Base-by-base conservation (phyloP, 1,140 invertebrate genomes). In the Danaus melanippus region DNA sequence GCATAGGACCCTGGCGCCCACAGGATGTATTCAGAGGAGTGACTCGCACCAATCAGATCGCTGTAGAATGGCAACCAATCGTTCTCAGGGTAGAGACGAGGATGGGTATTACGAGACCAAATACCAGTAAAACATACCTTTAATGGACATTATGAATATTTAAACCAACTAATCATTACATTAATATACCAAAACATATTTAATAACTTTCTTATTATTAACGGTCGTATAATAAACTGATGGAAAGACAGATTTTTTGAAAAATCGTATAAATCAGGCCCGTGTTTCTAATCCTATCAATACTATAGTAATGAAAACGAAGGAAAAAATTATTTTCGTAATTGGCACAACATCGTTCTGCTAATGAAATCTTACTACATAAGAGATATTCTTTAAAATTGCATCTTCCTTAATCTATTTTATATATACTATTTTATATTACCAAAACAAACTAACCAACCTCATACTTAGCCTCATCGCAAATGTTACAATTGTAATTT, bases 391-490 rank as follows among this genome's bases (percentile, higher is more conserved):
- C 3, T 15, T 15, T 15, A 12, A 12, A 0, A 44, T 44, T 4
- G 42, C 3, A 12, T n/a, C 8, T 32, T 32, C 21, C 21, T 32
- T 32, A 32, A 32, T 32, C 21, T 1, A n/a, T n/a, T 5, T 32
- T 5, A 32, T 32, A 1, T 5, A 1, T 32, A 32, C 42, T n/a
- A 44, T 2, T 2, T 44, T 8, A 44, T 44, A 2, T 44, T 44
- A n/a, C 3, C 46, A 46, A 47, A 42, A 43, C 39, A 32, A 48
- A 46, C 49, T 0, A 50, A 39, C 41, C 57, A 51, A 84, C 83
- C 71, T 86, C 80, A 62, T 86, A 86, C 51, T 86, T 86, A 41
- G 83, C 83, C 41, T 86, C 80, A 12, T 83, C 79, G 53, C 83
- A 86, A n/a, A 78, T 73, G 7, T 67, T 52, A 46, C 83, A 86